Evolutionary conservation across 2,888 invertebrate genomes (phyloP), one percentile per base, ranked within the genome.

Genomic region (Microctonus hyperodae): DNA sequence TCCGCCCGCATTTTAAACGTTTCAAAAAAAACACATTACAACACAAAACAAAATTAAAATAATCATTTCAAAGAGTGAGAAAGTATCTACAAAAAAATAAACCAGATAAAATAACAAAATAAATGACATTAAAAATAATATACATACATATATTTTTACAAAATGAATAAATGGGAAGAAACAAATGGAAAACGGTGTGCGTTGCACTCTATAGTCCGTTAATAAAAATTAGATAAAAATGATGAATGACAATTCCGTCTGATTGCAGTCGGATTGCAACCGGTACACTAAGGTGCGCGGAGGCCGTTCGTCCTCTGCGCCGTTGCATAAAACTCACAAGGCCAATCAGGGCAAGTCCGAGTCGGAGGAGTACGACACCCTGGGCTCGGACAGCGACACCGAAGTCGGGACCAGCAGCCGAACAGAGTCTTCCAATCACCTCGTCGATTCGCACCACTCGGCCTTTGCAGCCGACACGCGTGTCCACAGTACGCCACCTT

Each of bases 281-380:
- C 83, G 83, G 80, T 83, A 83, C 83, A 81, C 82, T 81, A 83
- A 83, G 83, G 82, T 83, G 78, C 83, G 83, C 81, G 83, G 83
- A 77, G 80, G 82, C 80, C 82, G 83, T 81, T 81, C 83, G 79
- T 81, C 83, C 82, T 83, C 83, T 79, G 83, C 81, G 77, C 82
- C 82, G 75, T 80, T 83, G 81, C 83, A 83, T 81, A 83, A 83
- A 83, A 79, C 80, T 78, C 83, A 83, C 82, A 83, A 95, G 89
- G 94, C 94, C 91, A 94, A 94, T 91, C 90, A 94, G 90, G 94
- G 95, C 69, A 87, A 88, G 73, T 87, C 88, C 4, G 88, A 88
- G 74, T 87, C 87, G 16, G 88, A 88, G 74, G 88, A 88, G 73
- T 87, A 88, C 72, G 87, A 88, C 75, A 88, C 87, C 48, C 78